Conservation (phyloP, 2,113 vertebrate genomes). For the Phaethornis superciliosus region DNA sequence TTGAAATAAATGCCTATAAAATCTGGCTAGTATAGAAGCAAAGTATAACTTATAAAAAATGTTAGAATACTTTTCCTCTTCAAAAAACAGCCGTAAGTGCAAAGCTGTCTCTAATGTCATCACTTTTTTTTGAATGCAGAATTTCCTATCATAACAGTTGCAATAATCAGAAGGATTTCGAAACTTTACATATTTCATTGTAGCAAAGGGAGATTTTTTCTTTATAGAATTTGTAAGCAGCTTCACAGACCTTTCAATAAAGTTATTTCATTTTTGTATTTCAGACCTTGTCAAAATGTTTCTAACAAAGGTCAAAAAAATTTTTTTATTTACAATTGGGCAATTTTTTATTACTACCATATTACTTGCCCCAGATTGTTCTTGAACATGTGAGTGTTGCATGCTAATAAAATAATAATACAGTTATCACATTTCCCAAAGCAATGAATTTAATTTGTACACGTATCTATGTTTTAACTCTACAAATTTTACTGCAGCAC, state of each 20-base stretch:
- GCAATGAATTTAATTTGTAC: not conserved
- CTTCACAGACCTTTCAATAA: not conserved
- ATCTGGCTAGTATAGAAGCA: not conserved
- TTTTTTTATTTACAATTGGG: not conserved
- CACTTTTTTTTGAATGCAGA: not conserved
- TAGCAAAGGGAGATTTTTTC: not conserved
- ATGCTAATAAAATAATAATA: not conserved
- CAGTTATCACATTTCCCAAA: not conserved
- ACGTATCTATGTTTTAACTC: not conserved
- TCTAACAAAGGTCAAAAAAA: not conserved
- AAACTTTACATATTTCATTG: not conserved
- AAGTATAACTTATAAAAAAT: not conserved
- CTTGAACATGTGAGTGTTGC: not conserved
- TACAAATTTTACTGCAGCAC: not conserved
- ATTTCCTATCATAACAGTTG: not conserved
- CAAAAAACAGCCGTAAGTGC: not conserved
- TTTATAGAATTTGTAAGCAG: not conserved
- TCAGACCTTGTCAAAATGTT: not conserved
- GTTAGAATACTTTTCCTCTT: not conserved
- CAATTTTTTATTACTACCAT: not conserved
- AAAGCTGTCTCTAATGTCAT: not conserved
- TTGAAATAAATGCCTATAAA: not conserved
- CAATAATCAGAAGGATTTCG: not conserved
- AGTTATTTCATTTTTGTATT: not conserved
- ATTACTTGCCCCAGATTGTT: not conserved